phyloP scores from a whole-genome alignment of 2,888 invertebrate genomes.

The Elegia similella region DNA sequence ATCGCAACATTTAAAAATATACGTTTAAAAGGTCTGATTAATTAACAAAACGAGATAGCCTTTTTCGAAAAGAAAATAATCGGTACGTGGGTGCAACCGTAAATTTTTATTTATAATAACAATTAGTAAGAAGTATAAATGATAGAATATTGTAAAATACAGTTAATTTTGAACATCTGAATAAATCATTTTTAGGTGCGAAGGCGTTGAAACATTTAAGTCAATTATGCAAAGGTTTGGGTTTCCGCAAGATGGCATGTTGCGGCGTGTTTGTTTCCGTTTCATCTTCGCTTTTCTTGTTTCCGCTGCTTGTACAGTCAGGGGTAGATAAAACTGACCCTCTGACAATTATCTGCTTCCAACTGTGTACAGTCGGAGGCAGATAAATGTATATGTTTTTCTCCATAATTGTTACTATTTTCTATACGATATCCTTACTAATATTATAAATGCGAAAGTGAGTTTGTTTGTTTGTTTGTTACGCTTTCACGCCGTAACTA shows the following conservation, averaged over 20 bases:
- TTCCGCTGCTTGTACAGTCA: constrained; percentile 30
- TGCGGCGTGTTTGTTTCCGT: constrained; percentile 29
- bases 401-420: too few species aligned
- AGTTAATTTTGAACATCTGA: neutral
- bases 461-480: too few species aligned
- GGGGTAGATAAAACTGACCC: constrained; percentile 39
- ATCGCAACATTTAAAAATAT: neutral
- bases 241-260: constrained; percentile 47
- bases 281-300: neutral
- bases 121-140: too few species aligned
- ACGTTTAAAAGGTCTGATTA: neutral
- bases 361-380: neutral
- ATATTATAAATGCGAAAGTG: too few species aligned
- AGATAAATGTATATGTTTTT: too few species aligned
- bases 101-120: neutral
- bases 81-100: neutral
- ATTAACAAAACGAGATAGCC: neutral
- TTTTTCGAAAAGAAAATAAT: neutral
- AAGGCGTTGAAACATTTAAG: neutral
- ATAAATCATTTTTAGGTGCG: neutral
- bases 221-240: constrained; percentile 27
- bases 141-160: too few species aligned
- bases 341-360: constrained; percentile 21
- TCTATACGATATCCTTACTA: too few species aligned
- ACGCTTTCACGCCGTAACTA: too few species aligned